Percentiles rank a stretch among this genome's conserved stretches.
Conservation (phyloP, 2,113 vertebrate species). For the Nanorana parkeri region DNA sequence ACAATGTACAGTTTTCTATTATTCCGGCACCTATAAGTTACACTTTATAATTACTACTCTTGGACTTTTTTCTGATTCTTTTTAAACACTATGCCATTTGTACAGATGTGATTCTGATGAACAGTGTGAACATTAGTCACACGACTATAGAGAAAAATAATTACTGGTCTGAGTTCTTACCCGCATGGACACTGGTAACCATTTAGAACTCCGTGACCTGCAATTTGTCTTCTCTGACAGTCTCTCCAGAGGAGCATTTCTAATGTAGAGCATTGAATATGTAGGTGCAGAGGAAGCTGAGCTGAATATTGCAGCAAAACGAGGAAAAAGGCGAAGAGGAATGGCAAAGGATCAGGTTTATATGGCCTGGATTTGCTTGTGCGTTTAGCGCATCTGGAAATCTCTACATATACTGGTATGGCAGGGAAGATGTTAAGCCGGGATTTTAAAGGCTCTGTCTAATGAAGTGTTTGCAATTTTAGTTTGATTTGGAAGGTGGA, state of each 20-base stretch:
- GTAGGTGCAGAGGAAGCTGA: slow-evolving; percentile 2
- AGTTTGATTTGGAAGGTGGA: slow-evolving; percentile 1
- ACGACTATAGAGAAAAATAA: slow-evolving; percentile 50
- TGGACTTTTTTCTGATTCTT: slow-evolving; percentile 20
- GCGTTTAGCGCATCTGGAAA: background rate
- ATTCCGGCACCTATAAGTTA: background rate
- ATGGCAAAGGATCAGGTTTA: background rate
- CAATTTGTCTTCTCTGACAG: slow-evolving; percentile 55
- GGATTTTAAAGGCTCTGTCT: background rate
- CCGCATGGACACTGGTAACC: slow-evolving; percentile 51
- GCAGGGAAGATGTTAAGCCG: background rate
- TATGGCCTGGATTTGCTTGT: background rate
- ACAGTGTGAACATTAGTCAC: slow-evolving; percentile 47
- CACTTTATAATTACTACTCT: slow-evolving; percentile 36
- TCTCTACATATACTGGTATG: background rate
- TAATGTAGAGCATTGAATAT: slow-evolving; percentile 28
- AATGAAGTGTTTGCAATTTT: slow-evolving; percentile 23
- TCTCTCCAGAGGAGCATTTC: slow-evolving; percentile 49
- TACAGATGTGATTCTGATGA: slow-evolving; percentile 18
- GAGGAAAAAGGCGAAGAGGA: no score
- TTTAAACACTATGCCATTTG: slow-evolving; percentile 46
- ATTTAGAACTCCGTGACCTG: slow-evolving; percentile 51
- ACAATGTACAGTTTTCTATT: background rate
- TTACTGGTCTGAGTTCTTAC: slow-evolving; percentile 51
- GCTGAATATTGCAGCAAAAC: background rate